Percentiles rank a stretch among this genome's conserved stretches.
phyloP scores from a whole-genome alignment of 2,888 invertebrate species.

The Tipula helvola region DNA sequence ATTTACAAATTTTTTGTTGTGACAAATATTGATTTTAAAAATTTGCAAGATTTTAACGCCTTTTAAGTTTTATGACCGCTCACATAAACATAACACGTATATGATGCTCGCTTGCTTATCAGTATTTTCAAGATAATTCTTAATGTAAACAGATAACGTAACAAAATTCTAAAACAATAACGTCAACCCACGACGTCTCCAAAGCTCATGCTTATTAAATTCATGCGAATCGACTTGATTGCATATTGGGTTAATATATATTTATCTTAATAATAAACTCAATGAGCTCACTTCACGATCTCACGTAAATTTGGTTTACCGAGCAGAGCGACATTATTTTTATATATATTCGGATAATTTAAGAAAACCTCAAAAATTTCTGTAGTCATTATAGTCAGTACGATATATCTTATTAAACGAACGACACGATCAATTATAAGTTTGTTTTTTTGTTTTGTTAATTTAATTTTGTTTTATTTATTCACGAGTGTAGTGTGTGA shows the following conservation, averaged over 20 bases:
- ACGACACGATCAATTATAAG: background rate
- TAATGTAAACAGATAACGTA: background rate
- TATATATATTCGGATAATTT: background rate
- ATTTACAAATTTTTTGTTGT: background rate
- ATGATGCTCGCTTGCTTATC: background rate
- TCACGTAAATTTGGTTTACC: background rate
- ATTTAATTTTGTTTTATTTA: background rate
- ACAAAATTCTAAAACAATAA: background rate
- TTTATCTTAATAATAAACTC: background rate
- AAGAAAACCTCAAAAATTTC: background rate
- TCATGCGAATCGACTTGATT: background rate
- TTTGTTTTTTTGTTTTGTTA: background rate
- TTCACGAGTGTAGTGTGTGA: background rate
- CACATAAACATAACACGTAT: background rate
- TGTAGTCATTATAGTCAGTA: background rate
- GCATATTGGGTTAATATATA: background rate
- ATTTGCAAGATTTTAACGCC: background rate
- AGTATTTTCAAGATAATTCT: background rate
- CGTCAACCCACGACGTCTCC: background rate
- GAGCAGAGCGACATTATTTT: background rate
- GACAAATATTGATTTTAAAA: background rate
- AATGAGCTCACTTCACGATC: background rate
- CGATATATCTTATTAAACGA: background rate
- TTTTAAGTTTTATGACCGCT: background rate
- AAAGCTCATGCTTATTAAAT: background rate